Evolutionary conservation across 2,888 invertebrate species (phyloP).

Genomic region (Ochropleura leucogaster): DNA sequence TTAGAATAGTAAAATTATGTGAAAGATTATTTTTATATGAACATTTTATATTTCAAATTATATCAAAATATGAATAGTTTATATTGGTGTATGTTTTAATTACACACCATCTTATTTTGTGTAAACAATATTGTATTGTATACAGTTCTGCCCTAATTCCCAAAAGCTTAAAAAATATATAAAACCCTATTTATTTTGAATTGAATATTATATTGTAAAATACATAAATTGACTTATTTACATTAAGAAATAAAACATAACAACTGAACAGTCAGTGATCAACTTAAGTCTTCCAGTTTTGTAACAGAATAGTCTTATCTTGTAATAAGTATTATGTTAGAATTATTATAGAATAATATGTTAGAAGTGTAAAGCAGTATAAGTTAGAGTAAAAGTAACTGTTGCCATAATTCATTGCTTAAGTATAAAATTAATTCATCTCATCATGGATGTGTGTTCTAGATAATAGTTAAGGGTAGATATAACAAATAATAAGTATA

Average conservation of each 20-base stretch:
- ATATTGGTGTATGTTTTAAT: constrained; percentile 30
- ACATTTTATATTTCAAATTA: constrained; percentile 52
- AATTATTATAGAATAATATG: constrained; percentile 16
- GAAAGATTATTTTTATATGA: constrained; percentile 57
- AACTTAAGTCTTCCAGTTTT: constrained; percentile 67
- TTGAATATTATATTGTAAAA: constrained; percentile 15
- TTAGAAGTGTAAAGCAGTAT: constrained; percentile 23
- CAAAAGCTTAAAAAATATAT: constrained; percentile 14
- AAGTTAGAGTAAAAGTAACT: constrained; percentile 16
- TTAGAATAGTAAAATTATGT: constrained; percentile 77
- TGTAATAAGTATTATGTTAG: constrained; percentile 36
- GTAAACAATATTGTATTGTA: constrained; percentile 21
- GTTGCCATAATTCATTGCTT: constrained; percentile 53
- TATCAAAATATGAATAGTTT: constrained; percentile 40
- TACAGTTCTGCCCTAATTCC: constrained; percentile 19
- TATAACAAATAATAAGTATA: constrained; percentile 53
- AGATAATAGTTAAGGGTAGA: constrained; percentile 40
- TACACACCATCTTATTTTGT: constrained; percentile 13
- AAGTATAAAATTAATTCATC: constrained; percentile 20
- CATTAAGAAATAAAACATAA: neutral
- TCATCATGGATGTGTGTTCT: constrained; percentile 18
- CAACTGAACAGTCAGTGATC: constrained; percentile 2
- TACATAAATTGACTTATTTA: constrained; percentile 24
- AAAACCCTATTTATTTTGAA: neutral
- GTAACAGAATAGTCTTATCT: constrained; percentile 37